Conservation (phyloP, 2,113 vertebrate genomes). For the Brachirus orientalis region DNA sequence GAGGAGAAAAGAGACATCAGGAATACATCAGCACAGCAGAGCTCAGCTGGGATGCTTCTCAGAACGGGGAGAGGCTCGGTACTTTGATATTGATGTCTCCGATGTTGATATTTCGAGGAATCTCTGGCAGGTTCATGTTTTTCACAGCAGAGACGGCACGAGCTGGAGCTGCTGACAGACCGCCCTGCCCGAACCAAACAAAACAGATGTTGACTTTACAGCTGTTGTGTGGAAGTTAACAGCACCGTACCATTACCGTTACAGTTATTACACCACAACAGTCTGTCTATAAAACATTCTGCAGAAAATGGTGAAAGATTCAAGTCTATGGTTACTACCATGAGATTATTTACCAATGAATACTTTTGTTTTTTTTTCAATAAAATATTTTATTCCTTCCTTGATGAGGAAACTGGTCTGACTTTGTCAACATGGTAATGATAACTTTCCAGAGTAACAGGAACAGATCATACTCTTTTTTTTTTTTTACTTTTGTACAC, state of each 20-base stretch:
- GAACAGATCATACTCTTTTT: no score
- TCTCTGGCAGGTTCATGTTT: conserved; percentile 95
- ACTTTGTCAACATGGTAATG: no score
- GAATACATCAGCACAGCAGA: conserved; percentile 28
- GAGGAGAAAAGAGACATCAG: conserved; percentile 19
- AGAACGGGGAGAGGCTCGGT: conserved; percentile 92
- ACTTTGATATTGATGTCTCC: conserved; percentile 97
- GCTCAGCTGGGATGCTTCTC: conserved; percentile 47
- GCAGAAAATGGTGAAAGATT: no score
- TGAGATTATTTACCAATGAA: no score
- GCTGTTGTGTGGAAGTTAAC: neutral
- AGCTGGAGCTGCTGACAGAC: conserved; percentile 90
- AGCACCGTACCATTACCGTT: neutral
- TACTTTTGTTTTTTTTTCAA: no score
- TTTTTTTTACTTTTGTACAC: no score
- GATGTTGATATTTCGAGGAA: conserved; percentile 96
- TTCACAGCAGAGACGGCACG: conserved; percentile 93
- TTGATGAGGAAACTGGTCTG: no score
- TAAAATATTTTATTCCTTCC: no score
- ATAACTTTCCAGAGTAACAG: no score
- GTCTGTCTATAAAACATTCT: no score
- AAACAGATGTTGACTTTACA: conserved; percentile 7
- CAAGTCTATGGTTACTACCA: no score
- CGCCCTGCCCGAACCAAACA: conserved; percentile 79
- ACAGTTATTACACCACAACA: no score